Evolutionary conservation across 2,113 vertebrate genomes (phyloP).

Genomic region (Pantherophis guttatus): DNA sequence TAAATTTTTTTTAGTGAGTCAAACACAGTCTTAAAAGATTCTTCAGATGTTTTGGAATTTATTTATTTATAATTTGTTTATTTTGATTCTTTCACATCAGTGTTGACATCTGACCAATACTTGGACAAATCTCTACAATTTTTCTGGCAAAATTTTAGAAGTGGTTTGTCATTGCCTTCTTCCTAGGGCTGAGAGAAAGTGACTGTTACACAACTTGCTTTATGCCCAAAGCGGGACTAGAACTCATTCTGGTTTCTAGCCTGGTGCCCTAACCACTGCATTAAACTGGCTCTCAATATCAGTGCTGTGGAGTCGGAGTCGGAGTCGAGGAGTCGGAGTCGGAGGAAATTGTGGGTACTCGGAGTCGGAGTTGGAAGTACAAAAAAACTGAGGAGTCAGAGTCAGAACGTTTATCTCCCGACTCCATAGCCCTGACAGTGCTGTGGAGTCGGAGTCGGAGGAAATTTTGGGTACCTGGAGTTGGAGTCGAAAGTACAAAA

Average conservation of each 20-base stretch:
- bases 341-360: too few relatives aligned
- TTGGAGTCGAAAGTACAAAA: too few relatives aligned
- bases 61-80: background rate
- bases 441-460: too few relatives aligned
- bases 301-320: too few relatives aligned
- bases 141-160: background rate
- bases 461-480: too few relatives aligned
- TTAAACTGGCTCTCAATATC: background rate
- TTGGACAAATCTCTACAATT: background rate
- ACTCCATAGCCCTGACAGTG: too few relatives aligned
- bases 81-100: background rate
- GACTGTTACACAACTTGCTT: background rate
- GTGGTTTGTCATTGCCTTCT: background rate
- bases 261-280: background rate
- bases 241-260: background rate
- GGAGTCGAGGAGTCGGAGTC: too few relatives aligned
- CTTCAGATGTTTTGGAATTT: background rate
- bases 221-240: background rate
- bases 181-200: background rate
- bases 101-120: background rate
- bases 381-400: too few relatives aligned
- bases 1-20: background rate
- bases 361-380: too few relatives aligned
- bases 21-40: background rate
- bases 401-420: too few relatives aligned